phyloP scores from a whole-genome alignment of 2,113 vertebrate species.

The Pao palembangensis region DNA sequence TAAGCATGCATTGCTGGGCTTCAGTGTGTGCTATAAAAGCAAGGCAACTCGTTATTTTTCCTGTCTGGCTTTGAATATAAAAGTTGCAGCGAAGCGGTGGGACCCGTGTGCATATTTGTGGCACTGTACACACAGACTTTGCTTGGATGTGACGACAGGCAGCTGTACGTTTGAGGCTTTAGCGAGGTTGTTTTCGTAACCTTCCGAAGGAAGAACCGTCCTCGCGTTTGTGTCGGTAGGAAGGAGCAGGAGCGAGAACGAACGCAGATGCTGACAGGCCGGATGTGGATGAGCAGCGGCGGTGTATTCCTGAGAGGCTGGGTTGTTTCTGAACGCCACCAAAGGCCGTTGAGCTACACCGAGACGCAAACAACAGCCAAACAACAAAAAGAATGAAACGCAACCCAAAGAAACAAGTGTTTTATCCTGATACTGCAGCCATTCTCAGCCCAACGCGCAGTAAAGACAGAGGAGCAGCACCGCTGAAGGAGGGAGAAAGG shows the following conservation, averaged over 20 bases:
- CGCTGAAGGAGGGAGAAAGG: no score
- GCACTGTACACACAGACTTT: no score
- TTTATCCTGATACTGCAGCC: no score
- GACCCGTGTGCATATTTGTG: slow-evolving; percentile 2
- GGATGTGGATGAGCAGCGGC: slow-evolving; percentile 34
- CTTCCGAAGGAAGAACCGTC: slow-evolving; percentile 40
- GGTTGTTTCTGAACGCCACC: slow-evolving; percentile 40
- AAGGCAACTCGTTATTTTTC: slow-evolving; percentile 41
- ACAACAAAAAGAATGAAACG: not conserved
- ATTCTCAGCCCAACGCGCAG: no score
- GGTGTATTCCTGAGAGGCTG: slow-evolving; percentile 36
- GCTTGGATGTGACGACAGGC: not conserved
- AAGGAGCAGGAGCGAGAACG: slow-evolving; percentile 26
- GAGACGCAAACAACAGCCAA: slow-evolving; percentile 18
- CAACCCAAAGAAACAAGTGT: not conserved
- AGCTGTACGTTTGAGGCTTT: slow-evolving; percentile 7
- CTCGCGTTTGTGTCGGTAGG: slow-evolving; percentile 29
- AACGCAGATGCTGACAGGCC: slow-evolving; percentile 26
- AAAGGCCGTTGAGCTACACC: slow-evolving; percentile 45
- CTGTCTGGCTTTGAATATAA: slow-evolving; percentile 23
- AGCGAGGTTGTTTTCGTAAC: slow-evolving; percentile 27
- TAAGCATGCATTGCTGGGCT: slow-evolving; percentile 49
- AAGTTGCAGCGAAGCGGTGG: slow-evolving; percentile 30
- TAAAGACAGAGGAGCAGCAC: no score
- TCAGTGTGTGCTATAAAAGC: slow-evolving; percentile 41